phyloP scores from a whole-genome alignment of 2,888 invertebrate species.

The Nephrotoma appendiculata region DNA sequence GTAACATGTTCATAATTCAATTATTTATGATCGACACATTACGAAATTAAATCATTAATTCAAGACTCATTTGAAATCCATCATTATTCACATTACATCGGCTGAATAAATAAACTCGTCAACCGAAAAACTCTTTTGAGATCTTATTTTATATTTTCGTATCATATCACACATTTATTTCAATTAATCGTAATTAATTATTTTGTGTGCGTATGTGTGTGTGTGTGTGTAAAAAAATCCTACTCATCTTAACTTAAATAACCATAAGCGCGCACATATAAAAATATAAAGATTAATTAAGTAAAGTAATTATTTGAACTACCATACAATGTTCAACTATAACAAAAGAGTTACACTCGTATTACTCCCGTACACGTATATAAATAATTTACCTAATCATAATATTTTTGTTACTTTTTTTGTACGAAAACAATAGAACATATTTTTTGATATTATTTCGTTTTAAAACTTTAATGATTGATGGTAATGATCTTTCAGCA shows the following conservation, averaged over 20 bases:
- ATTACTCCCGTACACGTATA: background rate
- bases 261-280: background rate
- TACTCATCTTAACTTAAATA: background rate
- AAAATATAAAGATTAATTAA: background rate
- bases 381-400: background rate
- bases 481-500: background rate
- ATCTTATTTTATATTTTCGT: background rate
- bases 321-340: background rate
- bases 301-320: background rate
- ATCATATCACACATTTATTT: background rate
- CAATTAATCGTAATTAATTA: background rate
- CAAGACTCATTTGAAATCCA: background rate
- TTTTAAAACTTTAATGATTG: background rate
- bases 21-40: background rate
- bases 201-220: background rate
- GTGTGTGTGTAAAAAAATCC: background rate
- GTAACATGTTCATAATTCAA: no score
- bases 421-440: background rate
- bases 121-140: background rate
- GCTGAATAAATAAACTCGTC: background rate
- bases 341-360: background rate
- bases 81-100: background rate
- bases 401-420: background rate
- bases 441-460: background rate
- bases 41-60: background rate